Percentiles rank a stretch among this genome's conserved stretches.
Conservation (phyloP, 1,140 invertebrate genomes). For the Ceratosolen fusciceps region DNA sequence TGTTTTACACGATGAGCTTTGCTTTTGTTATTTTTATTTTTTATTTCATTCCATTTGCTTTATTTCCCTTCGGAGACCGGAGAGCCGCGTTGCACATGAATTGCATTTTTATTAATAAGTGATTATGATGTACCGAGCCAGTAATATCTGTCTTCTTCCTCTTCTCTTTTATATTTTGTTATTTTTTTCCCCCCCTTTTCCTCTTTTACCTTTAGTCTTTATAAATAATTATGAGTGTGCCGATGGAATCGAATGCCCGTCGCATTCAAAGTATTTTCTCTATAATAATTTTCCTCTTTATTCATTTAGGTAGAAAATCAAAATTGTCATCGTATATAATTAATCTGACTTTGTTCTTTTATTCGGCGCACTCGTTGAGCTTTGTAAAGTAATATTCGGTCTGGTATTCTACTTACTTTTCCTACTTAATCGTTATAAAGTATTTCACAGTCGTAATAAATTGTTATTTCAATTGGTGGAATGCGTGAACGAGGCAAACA, state of each 20-base stretch:
- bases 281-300: neutral
- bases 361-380: too few species aligned
- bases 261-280: neutral
- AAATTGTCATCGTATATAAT: neutral
- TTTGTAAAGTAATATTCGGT: too few species aligned
- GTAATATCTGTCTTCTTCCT: too few species aligned
- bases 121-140: conserved; percentile 14
- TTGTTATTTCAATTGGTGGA: too few species aligned
- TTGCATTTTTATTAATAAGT: conserved; percentile 42
- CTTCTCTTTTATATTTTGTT: too few species aligned
- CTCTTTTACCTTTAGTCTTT: neutral
- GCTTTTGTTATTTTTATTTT: conserved; percentile 10
- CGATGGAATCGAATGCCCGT: neutral
- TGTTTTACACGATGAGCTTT: conserved; percentile 42
- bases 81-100: conserved; percentile 13
- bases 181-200: too few species aligned
- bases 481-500: too few species aligned
- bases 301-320: neutral
- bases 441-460: too few species aligned
- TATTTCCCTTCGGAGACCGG: neutral
- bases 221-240: conserved; percentile 12
- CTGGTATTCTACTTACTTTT: too few species aligned
- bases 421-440: too few species aligned
- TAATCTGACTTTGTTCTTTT: too few species aligned
- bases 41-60: neutral